Evolutionary conservation across 2,888 invertebrate species (phyloP).

Genomic region (Eugnorisma glareosa): DNA sequence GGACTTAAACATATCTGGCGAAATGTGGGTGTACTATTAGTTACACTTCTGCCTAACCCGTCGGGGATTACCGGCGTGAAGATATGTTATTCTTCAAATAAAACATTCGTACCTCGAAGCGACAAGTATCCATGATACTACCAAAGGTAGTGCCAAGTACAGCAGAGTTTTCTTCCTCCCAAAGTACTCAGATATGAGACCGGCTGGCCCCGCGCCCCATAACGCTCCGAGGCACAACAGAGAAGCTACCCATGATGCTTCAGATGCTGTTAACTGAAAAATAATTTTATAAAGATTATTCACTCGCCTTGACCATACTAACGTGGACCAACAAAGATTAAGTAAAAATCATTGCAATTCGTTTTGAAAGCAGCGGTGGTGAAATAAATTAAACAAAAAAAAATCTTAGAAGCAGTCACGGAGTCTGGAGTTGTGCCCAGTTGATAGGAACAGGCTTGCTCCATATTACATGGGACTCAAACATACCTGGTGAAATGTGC

Average conservation of each 20-base stretch:
- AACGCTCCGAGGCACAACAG: slow-evolving; percentile 90
- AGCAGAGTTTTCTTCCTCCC: slow-evolving; percentile 90
- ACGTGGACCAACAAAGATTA: background rate
- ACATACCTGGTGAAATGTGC: too few relatives aligned
- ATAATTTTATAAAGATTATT: too few relatives aligned
- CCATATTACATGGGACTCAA: too few relatives aligned
- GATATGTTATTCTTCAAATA: background rate
- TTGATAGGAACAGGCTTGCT: too few relatives aligned
- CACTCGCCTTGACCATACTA: background rate
- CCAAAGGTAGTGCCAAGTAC: slow-evolving; percentile 88
- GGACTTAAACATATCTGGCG: background rate
- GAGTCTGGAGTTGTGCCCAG: too few relatives aligned
- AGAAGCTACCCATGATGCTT: slow-evolving; percentile 90
- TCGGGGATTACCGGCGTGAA: background rate
- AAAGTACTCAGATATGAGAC: slow-evolving; percentile 88
- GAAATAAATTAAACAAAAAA: background rate
- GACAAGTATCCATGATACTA: slow-evolving; percentile 90
- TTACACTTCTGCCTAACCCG: background rate
- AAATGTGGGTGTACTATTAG: background rate
- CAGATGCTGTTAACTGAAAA: slow-evolving; percentile 73
- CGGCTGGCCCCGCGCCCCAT: slow-evolving; percentile 90
- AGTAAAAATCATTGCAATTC: background rate
- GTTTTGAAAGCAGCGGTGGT: background rate
- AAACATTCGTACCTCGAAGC: slow-evolving; percentile 88
- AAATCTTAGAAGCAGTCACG: too few relatives aligned